Evolutionary conservation across 2,888 invertebrate genomes (phyloP), one percentile per base, ranked within the genome.

Genomic region (Brenthis ino): DNA sequence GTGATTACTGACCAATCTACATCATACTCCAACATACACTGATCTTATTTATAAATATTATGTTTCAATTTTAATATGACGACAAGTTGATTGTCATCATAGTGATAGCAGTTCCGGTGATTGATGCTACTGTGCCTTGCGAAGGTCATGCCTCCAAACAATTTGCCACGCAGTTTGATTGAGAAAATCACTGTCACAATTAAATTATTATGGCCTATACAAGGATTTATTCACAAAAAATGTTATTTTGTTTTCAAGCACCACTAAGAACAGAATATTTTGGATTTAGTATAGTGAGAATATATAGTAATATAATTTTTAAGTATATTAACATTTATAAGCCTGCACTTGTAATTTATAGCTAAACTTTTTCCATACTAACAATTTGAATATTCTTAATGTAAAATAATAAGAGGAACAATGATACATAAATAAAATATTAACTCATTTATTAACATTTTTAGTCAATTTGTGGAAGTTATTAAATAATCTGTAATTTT

Each of bases 151-250:
- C 33, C 16, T 56, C 53, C 56, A 61, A 43, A 43, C 37, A 43
- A 61, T 67, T 67, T 65, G 70, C 64, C 68, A 71, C 71, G 71
- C 68, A 33, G 47, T 50, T 47, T 68, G 56, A 63, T 63, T 71
- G 63, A 57, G 65, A 71, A 71, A 71, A 71, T 71, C 55, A 64
- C 65, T 61, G 65, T 57, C 60, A 50, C 53, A 57, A 57, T 68
- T 66, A 33, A 63, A n/a, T 65, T 58, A 54, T 58, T 50, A 24
- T 61, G 61, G 24, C 16, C 3, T 55, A 55, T n/a, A 8, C 37
- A 8, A 14, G 12, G n/a, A 33, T 37, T 37, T 61, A 13, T 37
- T 51, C 51, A 51, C 14, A 51, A 51, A n/a, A n/a, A 51, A 51
- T 51, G 14, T 16, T 51, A 13, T n/a, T 51, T 14, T n/a, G 51